Evolutionary conservation across 2,888 invertebrate species (phyloP).

Genomic region (Hedychridium roseum): DNA sequence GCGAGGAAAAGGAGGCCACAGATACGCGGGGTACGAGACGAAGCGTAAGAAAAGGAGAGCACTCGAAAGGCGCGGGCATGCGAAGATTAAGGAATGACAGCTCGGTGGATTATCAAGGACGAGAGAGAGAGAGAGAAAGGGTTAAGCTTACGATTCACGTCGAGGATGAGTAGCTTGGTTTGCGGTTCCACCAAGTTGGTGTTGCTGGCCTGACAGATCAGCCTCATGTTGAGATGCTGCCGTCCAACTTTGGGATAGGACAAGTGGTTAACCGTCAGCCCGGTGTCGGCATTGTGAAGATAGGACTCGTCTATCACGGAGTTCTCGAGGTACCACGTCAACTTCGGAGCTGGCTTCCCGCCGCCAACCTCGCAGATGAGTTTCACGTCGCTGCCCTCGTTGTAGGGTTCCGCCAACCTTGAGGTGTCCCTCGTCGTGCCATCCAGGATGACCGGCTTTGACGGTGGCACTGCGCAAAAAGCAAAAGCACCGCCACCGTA

Average conservation of each 20-base stretch:
- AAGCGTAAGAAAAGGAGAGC: too few species aligned
- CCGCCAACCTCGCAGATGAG: conserved; percentile 85
- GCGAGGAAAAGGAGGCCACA: too few species aligned
- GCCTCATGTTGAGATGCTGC: conserved; percentile 82
- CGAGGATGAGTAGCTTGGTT: conserved; percentile 80
- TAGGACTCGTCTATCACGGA: conserved; percentile 84
- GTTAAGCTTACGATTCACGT: conserved; percentile 82
- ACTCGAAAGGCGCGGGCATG: too few species aligned
- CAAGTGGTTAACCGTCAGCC: conserved; percentile 80
- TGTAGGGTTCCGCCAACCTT: conserved; percentile 81
- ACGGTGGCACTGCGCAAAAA: conserved; percentile 77
- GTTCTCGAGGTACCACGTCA: conserved; percentile 88
- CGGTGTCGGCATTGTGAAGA: conserved; percentile 73
- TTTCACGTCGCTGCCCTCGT: conserved; percentile 84
- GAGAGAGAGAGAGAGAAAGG: conserved; percentile 5
- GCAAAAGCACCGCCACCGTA: too few species aligned
- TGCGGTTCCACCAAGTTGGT: conserved; percentile 83
- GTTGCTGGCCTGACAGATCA: conserved; percentile 88
- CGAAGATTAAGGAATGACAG: too few species aligned
- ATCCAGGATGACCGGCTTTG: conserved; percentile 82
- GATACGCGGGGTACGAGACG: too few species aligned
- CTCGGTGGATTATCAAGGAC: too few species aligned
- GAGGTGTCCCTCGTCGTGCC: conserved; percentile 75
- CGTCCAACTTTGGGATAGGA: conserved; percentile 82
- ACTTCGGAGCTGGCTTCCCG: conserved; percentile 81